Percentiles rank a stretch among this genome's conserved stretches.
Conservation (phyloP, 1,140 invertebrate genomes). For the Apis florea region DNA sequence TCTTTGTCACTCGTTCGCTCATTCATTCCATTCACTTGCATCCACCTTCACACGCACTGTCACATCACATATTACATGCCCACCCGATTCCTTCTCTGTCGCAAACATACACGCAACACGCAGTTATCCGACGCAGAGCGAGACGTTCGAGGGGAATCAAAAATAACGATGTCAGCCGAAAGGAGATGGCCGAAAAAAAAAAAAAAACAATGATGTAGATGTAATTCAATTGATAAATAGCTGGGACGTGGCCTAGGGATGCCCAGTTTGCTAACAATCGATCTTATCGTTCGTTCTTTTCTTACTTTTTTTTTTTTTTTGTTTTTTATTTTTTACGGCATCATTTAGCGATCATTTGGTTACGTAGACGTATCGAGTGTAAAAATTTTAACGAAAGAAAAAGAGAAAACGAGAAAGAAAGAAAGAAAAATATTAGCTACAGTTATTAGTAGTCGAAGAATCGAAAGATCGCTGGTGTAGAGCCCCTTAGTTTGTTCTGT, state of each 20-base stretch:
- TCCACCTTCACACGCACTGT: conserved; percentile 59
- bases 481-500: conserved; percentile 36
- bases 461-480: neutral
- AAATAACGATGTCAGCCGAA: conserved; percentile 49
- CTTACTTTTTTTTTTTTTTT: neutral
- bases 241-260: conserved; percentile 59
- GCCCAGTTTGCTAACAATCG: conserved; percentile 59
- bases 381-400: too few relatives aligned
- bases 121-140: conserved; percentile 37
- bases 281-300: conserved; percentile 38
- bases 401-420: neutral
- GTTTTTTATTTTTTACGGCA: neutral
- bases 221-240: conserved; percentile 36
- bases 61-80: conserved; percentile 49
- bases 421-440: neutral
- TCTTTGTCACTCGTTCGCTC: conserved; percentile 57
- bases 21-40: conserved; percentile 57
- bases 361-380: neutral
- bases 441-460: neutral
- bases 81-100: neutral
- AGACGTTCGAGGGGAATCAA: conserved; percentile 43
- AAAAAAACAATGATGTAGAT: conserved; percentile 33
- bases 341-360: neutral
- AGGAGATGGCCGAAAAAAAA: neutral
- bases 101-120: conserved; percentile 56